Percentiles rank a stretch among this genome's conserved stretches.
Conservation (phyloP, 2,797 vertebrate species). For the Melanotaenia boesemani region DNA sequence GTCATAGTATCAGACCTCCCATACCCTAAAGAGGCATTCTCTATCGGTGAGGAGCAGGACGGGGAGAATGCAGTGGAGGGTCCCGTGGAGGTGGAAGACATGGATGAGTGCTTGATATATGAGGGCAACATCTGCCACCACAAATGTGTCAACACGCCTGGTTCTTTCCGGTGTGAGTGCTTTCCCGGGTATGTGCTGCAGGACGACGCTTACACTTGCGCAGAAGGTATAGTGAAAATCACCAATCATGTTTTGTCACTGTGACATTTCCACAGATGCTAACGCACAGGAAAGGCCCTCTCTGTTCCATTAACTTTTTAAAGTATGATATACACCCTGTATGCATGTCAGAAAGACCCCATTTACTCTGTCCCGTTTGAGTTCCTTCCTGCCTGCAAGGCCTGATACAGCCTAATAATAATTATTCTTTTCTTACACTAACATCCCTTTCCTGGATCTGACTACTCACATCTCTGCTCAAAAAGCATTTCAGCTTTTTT, state of each 20-base stretch:
- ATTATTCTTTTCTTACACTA: constrained; percentile 61
- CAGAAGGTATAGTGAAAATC: constrained; percentile 78
- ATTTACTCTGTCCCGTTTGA: constrained; percentile 39
- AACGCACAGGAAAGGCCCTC: constrained; percentile 11
- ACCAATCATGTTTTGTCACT: constrained; percentile 18
- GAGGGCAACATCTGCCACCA: constrained; percentile 86
- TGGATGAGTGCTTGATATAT: constrained; percentile 89
- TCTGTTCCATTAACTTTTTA: constrained; percentile 35
- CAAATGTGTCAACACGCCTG: constrained; percentile 87
- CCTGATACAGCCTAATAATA: constrained; percentile 69
- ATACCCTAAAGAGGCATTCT: constrained; percentile 87
- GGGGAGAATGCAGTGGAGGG: constrained; percentile 85
- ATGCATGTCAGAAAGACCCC: constrained; percentile 48
- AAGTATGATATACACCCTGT: constrained; percentile 44
- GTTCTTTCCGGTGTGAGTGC: constrained; percentile 90
- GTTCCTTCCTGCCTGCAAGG: constrained; percentile 76
- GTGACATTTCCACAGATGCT: constrained; percentile 39
- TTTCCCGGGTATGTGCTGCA: constrained; percentile 87
- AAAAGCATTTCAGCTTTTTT: constrained; percentile 18
- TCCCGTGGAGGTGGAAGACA: constrained; percentile 82
- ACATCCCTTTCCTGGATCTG: constrained; percentile 75
- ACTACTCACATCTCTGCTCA: constrained; percentile 41
- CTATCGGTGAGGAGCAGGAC: constrained; percentile 82
- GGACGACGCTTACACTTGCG: constrained; percentile 84
- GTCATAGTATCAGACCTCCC: constrained; percentile 85